Evolutionary conservation across 1,140 invertebrate genomes (phyloP).

Genomic region (Danaus plexippus): DNA sequence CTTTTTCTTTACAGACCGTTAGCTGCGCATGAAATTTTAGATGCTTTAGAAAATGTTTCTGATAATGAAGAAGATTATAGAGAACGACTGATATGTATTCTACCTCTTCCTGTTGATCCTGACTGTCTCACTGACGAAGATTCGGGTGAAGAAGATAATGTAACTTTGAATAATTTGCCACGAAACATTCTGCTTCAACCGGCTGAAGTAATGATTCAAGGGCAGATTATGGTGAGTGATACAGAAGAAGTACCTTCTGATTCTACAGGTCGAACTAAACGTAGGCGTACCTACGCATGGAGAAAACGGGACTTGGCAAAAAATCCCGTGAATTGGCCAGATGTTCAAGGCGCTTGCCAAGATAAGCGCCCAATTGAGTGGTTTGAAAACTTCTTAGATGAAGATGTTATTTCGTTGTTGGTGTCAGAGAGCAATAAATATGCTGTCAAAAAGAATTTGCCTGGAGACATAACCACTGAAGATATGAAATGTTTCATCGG

Average conservation of each 20-base stretch:
- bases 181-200: conserved; percentile 38
- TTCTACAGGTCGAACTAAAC: conserved; percentile 39
- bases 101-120: conserved; percentile 39
- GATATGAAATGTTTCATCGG: conserved; percentile 49
- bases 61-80: conserved; percentile 36
- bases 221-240: conserved; percentile 29
- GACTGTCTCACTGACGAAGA: conserved; percentile 38
- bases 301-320: conserved; percentile 38
- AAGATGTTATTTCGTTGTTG: conserved; percentile 40
- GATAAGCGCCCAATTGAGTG: conserved; percentile 36
- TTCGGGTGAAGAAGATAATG: conserved; percentile 39
- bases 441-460: conserved; percentile 39
- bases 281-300: conserved; percentile 37
- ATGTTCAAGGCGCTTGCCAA: conserved; percentile 39
- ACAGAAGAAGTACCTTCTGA: conserved; percentile 35
- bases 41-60: conserved; percentile 43
- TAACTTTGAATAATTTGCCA: conserved; percentile 40
- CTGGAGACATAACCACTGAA: conserved; percentile 38
- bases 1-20: conserved; percentile 43
- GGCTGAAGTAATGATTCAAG: conserved; percentile 38
- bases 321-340: conserved; percentile 38
- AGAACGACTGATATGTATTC: conserved; percentile 36
- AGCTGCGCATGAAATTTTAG: conserved; percentile 44
- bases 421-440: conserved; percentile 40
- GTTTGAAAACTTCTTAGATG: conserved; percentile 41